A percentile compares a stretch with the other conserved stretches of the same genome.
These are phyloP conservation scores for Electrona antarctica DNA, from an alignment of 2,113 vertebrate species.

Conservation along the genomic window DNA sequence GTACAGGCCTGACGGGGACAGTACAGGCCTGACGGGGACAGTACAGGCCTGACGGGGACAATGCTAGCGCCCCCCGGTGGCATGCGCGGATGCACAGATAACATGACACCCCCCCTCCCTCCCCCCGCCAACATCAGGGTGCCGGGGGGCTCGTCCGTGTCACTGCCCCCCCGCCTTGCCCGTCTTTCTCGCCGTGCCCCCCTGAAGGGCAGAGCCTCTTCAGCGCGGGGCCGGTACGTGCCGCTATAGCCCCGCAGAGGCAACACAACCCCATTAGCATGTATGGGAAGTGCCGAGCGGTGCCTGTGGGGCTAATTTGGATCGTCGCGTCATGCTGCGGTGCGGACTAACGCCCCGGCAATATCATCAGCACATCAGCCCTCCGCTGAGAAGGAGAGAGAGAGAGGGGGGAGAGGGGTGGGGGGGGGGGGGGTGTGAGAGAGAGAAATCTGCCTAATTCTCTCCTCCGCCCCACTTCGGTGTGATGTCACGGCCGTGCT, in stretches of 20 bases:
- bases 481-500: no score
- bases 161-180: not conserved
- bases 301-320: conserved; percentile 48
- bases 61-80: no score
- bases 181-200: not conserved
- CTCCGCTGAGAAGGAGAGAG: conserved; percentile 51
- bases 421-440: no score
- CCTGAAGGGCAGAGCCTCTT: conserved; percentile 21
- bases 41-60: no score
- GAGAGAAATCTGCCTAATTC: conserved; percentile 30
- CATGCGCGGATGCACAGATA: no score
- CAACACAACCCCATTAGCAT: conserved; percentile 52
- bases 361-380: conserved; percentile 61
- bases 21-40: no score
- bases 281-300: conserved; percentile 51
- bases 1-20: no score
- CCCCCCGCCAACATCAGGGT: not conserved
- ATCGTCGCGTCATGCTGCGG: conserved; percentile 29
- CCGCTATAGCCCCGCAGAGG: conserved; percentile 21
- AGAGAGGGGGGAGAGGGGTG: not conserved
- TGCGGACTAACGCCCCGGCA: conserved; percentile 41
- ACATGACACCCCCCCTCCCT: not conserved
- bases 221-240: not conserved
- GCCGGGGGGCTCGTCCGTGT: not conserved
- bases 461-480: not conserved